Percentiles rank a stretch among this genome's conserved stretches.
phyloP scores from a whole-genome alignment of 2,797 vertebrate species.

The Poecilia velifera region DNA sequence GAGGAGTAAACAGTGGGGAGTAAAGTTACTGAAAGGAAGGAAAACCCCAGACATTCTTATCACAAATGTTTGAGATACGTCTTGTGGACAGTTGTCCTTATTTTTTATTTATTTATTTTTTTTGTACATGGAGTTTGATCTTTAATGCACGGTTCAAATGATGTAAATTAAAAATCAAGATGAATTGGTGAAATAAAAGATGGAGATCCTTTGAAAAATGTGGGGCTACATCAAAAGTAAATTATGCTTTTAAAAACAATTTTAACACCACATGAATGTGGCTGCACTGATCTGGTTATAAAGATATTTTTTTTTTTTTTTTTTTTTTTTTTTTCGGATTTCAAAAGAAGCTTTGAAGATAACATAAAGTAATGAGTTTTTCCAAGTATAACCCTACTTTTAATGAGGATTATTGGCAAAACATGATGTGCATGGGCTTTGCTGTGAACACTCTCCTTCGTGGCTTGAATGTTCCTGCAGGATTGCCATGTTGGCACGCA shows the following conservation, averaged over 20 bases:
- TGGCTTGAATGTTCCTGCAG: slow-evolving; percentile 1
- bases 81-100: not conserved
- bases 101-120: not conserved
- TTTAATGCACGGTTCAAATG: not conserved
- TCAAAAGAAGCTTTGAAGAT: slow-evolving; percentile 21
- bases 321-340: slow-evolving; percentile 1
- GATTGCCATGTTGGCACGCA: slow-evolving; percentile 17
- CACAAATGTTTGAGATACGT: not conserved
- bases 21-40: slow-evolving; percentile 30
- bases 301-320: slow-evolving; percentile 11
- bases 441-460: slow-evolving; percentile 1
- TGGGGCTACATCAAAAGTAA: not conserved
- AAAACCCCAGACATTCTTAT: slow-evolving; percentile 26
- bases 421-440: slow-evolving; percentile 17
- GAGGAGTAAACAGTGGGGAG: slow-evolving; percentile 39
- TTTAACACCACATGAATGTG: not conserved
- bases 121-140: not conserved
- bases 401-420: slow-evolving; percentile 21
- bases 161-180: slow-evolving; percentile 1
- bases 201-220: not conserved
- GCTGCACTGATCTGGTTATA: not conserved
- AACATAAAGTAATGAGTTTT: slow-evolving; percentile 5
- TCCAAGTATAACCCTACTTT: slow-evolving; percentile 10
- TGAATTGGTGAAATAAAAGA: not conserved
- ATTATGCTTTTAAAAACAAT: slow-evolving; percentile 7